Evolutionary conservation across 1,140 invertebrate species (phyloP), one percentile per base, ranked within the genome.

Genomic region (Acromyrmex heyeri): DNA sequence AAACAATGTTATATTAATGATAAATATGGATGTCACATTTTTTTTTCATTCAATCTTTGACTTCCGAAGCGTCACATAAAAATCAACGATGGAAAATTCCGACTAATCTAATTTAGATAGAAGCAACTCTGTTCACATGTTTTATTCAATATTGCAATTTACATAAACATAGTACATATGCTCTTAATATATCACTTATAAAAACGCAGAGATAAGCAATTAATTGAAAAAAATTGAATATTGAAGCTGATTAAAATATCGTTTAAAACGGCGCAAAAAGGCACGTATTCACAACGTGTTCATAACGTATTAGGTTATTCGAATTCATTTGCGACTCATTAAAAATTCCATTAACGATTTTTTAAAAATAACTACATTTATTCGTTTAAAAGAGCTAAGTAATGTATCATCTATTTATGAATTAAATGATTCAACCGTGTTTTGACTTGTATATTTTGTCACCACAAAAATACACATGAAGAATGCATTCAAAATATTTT

Each of bases 1-100:
- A 24, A 85, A 78, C 62, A 85, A 21, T 65, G 34, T 55, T 34
- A 18, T 30, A 1, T 27, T 77, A 76, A 62, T 4, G 24, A 21
- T 82, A 38, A 24, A 57, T 48, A 53, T 4, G 18, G 21, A 70
- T 65, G 4, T 10, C 16, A 16, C 38, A 8, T 50, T 48, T 61
- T 53, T 24, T 48, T 61, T 7, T 24, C 3, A 12, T 61, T 73
- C n/a, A 50, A 30, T 30, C 38, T 55, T 7, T 10, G 30, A 70
- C 18, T 48, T n/a, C 7, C 34, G 2, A 61, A 44, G 34, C 18
- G 12, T 12, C 16, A 0, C 18, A 3, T 10, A 24, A 44, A 3
- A 18, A 53, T 2, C 73, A 48, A 27, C 2, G n/a, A 18, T 18
- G 30, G 30, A 78, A 78, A 67, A 30, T 85, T 65, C 6, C 73